These are phyloP conservation scores for Rhopalosiphum padi DNA, from an alignment of 1,140 invertebrate genomes.

Conservation along the genomic window DNA sequence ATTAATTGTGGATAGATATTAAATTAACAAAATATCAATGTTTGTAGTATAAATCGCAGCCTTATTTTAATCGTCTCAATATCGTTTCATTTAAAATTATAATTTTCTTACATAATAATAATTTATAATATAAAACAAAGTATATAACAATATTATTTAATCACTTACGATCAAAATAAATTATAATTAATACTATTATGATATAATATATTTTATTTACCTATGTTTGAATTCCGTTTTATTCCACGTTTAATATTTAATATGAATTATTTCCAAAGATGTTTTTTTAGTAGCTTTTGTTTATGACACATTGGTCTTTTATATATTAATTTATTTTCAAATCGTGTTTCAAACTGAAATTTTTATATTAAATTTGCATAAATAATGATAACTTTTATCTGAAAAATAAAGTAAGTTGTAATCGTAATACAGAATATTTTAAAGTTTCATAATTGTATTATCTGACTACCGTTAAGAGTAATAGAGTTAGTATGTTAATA, in stretches of 20 bases:
- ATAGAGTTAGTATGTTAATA: not conserved
- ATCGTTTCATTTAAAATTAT: not conserved
- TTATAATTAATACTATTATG: not conserved
- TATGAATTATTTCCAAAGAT: not conserved
- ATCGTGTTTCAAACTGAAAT: not conserved
- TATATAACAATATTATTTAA: too few relatives aligned
- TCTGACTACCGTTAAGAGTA: not conserved
- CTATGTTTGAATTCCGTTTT: not conserved
- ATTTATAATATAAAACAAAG: not conserved
- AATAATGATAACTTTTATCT: not conserved
- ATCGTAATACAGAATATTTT: not conserved
- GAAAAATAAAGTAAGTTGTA: not conserved
- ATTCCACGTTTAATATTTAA: not conserved
- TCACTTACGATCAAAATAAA: too few relatives aligned
- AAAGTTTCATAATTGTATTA: conserved; percentile 8
- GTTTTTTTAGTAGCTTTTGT: not conserved
- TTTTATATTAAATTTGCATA: not conserved
- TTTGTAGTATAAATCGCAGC: too few relatives aligned
- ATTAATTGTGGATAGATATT: not conserved
- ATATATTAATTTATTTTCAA: not conserved
- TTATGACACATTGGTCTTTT: not conserved
- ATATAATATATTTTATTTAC: not conserved
- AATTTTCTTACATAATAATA: not conserved
- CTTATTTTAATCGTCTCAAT: not conserved
- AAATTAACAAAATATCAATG: not conserved